Conservation (phyloP, 2,888 invertebrate species). For the Pharmacophagus antenor region DNA sequence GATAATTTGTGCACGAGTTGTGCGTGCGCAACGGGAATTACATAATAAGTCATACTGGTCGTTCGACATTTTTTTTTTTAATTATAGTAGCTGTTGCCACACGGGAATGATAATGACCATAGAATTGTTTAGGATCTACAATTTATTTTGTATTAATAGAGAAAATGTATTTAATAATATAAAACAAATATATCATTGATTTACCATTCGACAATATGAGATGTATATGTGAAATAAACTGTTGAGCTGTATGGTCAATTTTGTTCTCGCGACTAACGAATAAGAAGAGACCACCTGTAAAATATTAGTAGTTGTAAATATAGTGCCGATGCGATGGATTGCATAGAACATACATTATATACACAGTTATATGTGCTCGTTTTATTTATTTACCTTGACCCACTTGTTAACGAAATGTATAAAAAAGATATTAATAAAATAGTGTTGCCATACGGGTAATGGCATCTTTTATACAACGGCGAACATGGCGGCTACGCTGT, state of each 20-base stretch:
- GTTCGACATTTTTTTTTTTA: conserved; percentile 11
- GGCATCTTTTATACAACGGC: no score
- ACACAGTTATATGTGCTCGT: conserved; percentile 40
- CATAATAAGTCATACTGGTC: conserved; percentile 24
- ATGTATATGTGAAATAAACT: neutral
- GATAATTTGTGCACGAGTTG: conserved; percentile 18
- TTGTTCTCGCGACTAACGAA: conserved; percentile 26
- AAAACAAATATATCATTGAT: neutral
- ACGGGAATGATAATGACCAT: conserved; percentile 26
- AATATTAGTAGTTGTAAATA: conserved; percentile 36
- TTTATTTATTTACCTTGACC: conserved; percentile 32
- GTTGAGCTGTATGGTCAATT: conserved; percentile 31
- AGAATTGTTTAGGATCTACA: neutral
- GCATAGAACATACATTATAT: conserved; percentile 38
- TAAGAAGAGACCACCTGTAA: conserved; percentile 41
- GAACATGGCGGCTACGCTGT: no score
- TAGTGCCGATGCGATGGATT: conserved; percentile 26
- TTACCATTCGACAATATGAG: neutral
- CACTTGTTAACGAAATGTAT: neutral
- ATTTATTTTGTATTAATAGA: neutral
- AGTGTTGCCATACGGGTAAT: no score
- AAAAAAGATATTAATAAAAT: no score
- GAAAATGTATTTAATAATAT: neutral
- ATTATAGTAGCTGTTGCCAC: conserved; percentile 22
- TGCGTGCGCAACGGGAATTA: conserved; percentile 14